Evolutionary conservation across 2,113 vertebrate genomes (phyloP).

Genomic region (Corythornis cristatus): DNA sequence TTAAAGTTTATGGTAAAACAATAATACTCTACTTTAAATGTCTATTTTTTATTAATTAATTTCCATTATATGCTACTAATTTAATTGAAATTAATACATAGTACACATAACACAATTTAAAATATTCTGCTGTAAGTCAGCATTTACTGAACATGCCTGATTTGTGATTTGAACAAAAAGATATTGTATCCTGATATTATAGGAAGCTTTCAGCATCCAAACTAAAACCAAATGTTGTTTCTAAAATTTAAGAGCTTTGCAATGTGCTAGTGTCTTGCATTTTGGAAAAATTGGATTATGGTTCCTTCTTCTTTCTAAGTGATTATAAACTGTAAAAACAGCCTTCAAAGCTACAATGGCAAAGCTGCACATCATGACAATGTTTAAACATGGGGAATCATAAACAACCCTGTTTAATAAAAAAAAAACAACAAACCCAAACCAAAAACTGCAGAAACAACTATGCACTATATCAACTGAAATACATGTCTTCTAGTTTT

Average conservation of each 20-base stretch:
- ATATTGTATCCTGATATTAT: background rate
- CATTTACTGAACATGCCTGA: background rate
- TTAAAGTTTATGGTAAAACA: background rate
- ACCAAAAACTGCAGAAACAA: background rate
- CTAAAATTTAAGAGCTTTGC: background rate
- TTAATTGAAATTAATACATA: background rate
- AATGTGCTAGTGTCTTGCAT: background rate
- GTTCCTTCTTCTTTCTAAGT: background rate
- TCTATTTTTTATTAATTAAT: background rate
- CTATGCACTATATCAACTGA: background rate
- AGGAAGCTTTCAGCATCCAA: background rate
- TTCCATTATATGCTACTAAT: background rate
- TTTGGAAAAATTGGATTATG: background rate
- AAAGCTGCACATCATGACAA: background rate
- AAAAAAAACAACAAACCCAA: too few relatives aligned
- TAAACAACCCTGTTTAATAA: background rate
- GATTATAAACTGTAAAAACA: background rate
- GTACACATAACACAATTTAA: background rate
- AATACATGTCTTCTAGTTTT: background rate
- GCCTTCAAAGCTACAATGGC: background rate
- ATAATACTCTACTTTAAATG: background rate
- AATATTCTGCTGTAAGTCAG: background rate
- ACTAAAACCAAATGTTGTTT: constrained; percentile 15
- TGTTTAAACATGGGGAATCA: background rate
- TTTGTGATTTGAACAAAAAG: background rate